A percentile compares a stretch with the other conserved stretches of the same genome.
Evolutionary conservation across 2,113 vertebrate genomes (phyloP).

Genomic region (Notechis scutatus): DNA sequence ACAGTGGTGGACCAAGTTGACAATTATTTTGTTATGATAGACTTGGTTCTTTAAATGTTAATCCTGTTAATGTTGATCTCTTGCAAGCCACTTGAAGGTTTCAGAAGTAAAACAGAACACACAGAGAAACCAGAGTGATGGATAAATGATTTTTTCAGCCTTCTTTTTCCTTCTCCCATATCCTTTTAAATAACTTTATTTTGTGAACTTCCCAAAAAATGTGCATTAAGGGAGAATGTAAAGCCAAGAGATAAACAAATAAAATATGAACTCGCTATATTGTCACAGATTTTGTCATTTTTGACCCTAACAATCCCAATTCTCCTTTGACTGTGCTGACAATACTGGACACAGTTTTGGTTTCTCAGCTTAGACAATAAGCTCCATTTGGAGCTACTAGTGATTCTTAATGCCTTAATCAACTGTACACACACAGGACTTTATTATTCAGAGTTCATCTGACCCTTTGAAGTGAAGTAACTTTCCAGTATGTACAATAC

Average conservation of each 20-base stretch:
- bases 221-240: neutral
- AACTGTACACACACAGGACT: conserved; percentile 47
- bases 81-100: neutral
- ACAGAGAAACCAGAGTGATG: neutral
- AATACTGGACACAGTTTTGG: conserved; percentile 64
- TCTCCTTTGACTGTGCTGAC: conserved; percentile 42
- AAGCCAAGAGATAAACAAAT: neutral
- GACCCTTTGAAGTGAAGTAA: conserved; percentile 61
- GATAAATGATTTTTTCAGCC: neutral
- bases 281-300: conserved; percentile 16
- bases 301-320: conserved; percentile 32
- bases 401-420: conserved; percentile 58
- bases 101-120: neutral
- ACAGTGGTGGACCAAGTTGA: neutral
- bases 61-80: neutral
- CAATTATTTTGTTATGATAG: neutral
- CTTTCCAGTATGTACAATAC: conserved; percentile 30
- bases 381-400: conserved; percentile 62
- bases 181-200: neutral
- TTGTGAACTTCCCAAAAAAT: neutral
- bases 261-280: neutral
- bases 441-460: conserved; percentile 57
- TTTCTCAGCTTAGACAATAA: conserved; percentile 57
- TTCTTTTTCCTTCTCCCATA: neutral
- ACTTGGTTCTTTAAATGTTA: neutral